These are phyloP conservation scores for Isoperla grammatica DNA, from an alignment of 2,888 invertebrate genomes.

Conservation along the genomic window DNA sequence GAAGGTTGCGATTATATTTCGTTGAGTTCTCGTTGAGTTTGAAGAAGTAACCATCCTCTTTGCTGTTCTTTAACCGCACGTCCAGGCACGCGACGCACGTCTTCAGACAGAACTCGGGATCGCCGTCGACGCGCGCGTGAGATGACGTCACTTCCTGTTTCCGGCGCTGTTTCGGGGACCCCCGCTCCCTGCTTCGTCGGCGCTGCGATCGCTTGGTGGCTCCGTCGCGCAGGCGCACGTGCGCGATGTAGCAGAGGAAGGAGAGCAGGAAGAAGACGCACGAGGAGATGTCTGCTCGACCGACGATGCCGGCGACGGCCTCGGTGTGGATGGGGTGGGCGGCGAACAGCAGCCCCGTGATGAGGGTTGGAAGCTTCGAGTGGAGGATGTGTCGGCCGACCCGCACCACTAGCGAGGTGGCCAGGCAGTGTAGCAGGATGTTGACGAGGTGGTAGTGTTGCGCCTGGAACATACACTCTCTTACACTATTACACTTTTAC, in stretches of 20 bases:
- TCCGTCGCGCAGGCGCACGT: constrained; percentile 46
- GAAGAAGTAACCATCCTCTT: no score
- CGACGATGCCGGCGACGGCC: constrained; percentile 93
- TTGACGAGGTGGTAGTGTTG: constrained; percentile 84
- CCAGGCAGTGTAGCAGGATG: constrained; percentile 77
- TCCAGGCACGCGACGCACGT: not conserved
- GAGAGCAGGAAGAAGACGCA: constrained; percentile 86
- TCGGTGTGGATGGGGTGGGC: constrained; percentile 96
- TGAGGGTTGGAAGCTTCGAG: constrained; percentile 35
- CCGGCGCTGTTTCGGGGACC: not conserved
- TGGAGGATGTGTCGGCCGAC: constrained; percentile 53
- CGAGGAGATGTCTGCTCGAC: constrained; percentile 89
- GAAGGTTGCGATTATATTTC: no score
- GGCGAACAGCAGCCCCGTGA: constrained; percentile 84
- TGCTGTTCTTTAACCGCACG: no score
- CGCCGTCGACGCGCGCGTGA: not conserved
- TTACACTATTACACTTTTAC: no score
- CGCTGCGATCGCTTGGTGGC: constrained; percentile 20
- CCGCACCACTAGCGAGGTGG: constrained; percentile 75
- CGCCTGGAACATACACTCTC: no score
- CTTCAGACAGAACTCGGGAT: not conserved
- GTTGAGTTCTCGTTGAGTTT: no score
- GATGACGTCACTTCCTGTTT: not conserved
- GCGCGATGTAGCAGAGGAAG: constrained; percentile 78
- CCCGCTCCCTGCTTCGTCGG: not conserved